phyloP scores from a whole-genome alignment of 2,888 invertebrate species.

The Halictus ligatus region DNA sequence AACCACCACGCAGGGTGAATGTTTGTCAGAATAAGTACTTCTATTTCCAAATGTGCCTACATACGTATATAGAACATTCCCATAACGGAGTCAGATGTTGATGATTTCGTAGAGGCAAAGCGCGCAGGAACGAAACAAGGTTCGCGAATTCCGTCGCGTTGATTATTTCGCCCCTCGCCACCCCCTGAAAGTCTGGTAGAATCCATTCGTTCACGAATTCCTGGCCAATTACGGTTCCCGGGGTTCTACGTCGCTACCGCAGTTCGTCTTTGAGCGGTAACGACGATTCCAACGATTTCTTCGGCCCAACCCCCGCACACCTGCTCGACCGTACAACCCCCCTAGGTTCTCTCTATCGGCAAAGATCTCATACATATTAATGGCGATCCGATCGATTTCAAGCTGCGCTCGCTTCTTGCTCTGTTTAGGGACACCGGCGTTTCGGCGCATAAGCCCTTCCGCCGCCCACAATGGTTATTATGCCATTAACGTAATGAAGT shows the following conservation, averaged over 20 bases:
- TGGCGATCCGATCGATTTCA: conserved; percentile 80
- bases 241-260: conserved; percentile 58
- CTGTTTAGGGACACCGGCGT: conserved; percentile 77
- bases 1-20: not conserved
- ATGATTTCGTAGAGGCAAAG: not conserved
- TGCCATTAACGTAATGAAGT: conserved; percentile 84
- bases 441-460: conserved; percentile 78
- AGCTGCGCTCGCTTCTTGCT: conserved; percentile 72
- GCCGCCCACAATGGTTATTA: conserved; percentile 81
- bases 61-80: not conserved
- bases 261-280: conserved; percentile 34
- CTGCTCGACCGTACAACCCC: conserved; percentile 7
- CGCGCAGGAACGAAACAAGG: conserved; percentile 22
- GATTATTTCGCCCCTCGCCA: conserved; percentile 44
- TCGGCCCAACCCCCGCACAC: conserved; percentile 3
- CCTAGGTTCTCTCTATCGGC: conserved; percentile 53
- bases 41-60: not conserved
- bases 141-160: conserved; percentile 21
- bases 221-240: conserved; percentile 67
- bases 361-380: conserved; percentile 83
- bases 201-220: conserved; percentile 65
- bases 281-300: conserved; percentile 42
- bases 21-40: not conserved
- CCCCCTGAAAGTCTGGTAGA: conserved; percentile 30
- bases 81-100: not conserved